phyloP scores from a whole-genome alignment of 2,797 vertebrate genomes.

The Sylvilagus floridanus region DNA sequence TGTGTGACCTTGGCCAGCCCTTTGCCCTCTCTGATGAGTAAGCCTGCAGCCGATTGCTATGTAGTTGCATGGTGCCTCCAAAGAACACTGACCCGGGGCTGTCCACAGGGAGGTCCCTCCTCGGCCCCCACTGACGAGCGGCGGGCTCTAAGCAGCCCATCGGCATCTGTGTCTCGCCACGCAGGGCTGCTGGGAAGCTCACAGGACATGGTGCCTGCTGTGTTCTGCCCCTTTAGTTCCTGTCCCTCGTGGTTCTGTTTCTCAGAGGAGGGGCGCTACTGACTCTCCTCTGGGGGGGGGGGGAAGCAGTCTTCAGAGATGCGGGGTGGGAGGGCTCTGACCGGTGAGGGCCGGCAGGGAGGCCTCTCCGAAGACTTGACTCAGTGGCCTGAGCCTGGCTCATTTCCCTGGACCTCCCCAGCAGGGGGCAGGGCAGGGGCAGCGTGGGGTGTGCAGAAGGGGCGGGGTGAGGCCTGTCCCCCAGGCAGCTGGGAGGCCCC shows the following conservation, averaged over 20 bases:
- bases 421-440: not conserved
- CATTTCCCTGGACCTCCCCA: not conserved
- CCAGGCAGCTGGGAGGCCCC: conserved; percentile 13
- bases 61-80: not conserved
- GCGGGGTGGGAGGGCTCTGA: not conserved
- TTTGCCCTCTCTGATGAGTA: not conserved
- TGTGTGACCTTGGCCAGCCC: not conserved
- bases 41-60: not conserved
- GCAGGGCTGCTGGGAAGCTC: not conserved
- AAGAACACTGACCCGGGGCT: not conserved
- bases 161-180: not conserved
- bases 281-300: not conserved
- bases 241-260: not conserved
- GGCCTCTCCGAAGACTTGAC: not conserved
- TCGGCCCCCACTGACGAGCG: not conserved
- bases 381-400: not conserved
- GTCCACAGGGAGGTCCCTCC: not conserved
- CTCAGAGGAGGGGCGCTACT: not conserved
- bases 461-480: not conserved
- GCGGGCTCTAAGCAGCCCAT: not conserved
- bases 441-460: not conserved
- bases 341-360: not conserved
- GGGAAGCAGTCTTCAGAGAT: not conserved
- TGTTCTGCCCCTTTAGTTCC: not conserved
- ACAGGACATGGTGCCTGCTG: not conserved